Percentiles rank a stretch among this genome's conserved stretches.
Conservation (phyloP, 2,113 vertebrate species). For the Cololabis saira region DNA sequence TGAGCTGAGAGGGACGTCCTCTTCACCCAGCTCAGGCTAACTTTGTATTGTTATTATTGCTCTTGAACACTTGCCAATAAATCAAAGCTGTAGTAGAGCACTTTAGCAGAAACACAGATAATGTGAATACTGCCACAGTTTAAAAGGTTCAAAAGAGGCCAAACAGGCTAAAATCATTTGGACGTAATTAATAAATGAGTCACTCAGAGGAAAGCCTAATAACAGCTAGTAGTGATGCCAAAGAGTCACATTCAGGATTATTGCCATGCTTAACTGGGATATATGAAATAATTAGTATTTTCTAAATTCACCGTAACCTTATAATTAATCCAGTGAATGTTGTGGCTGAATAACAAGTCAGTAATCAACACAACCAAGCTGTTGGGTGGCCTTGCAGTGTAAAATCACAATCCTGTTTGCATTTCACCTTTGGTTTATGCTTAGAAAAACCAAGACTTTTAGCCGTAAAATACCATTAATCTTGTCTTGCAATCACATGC, state of each 20-base stretch:
- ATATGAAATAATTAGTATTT: not conserved
- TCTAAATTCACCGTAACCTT: not conserved
- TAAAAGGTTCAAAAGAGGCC: not conserved
- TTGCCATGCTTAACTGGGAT: not conserved
- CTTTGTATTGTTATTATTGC: not conserved
- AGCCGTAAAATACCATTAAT: too few species aligned
- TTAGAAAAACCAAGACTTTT: too few species aligned
- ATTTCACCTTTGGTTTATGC: too few species aligned
- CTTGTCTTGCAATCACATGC: too few species aligned
- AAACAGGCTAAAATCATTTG: not conserved
- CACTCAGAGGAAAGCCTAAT: not conserved
- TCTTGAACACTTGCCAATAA: conserved; percentile 2
- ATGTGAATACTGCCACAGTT: conserved; percentile 10
- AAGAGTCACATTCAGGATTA: not conserved
- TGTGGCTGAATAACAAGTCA: not conserved
- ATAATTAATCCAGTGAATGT: not conserved
- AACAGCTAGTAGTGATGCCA: not conserved
- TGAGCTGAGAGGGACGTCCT: not conserved
- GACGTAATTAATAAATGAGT: not conserved
- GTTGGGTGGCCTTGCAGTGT: too few species aligned
- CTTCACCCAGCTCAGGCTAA: not conserved
- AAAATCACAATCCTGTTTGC: too few species aligned
- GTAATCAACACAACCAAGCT: too few species aligned
- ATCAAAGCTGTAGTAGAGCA: not conserved
- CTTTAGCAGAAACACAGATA: not conserved